A percentile compares a stretch with the other conserved stretches of the same genome.
These are phyloP conservation scores for Aurelia coerulea DNA, from an alignment of 30 jellyfish, hydroid and myxozoan species.

Conservation along the genomic window DNA sequence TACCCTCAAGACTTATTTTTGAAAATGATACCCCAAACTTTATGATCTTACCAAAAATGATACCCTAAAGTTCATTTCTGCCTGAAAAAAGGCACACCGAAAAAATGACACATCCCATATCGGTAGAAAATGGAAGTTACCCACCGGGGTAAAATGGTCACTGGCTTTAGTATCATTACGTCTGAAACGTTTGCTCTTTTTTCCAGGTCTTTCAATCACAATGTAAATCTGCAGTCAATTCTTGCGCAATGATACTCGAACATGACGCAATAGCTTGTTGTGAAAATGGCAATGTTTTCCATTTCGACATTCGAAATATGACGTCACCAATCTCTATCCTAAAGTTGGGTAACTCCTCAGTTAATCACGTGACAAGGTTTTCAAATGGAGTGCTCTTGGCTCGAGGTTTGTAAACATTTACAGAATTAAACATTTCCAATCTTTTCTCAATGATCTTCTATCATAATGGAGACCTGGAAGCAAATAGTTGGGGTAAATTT, in stretches of 20 bases:
- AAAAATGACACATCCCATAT: too few relatives aligned
- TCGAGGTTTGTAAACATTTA: conserved; percentile 26
- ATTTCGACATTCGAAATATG: conserved; percentile 58
- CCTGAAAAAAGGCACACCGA: too few relatives aligned
- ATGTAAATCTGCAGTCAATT: conserved; percentile 63
- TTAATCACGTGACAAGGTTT: conserved; percentile 39
- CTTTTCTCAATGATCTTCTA: too few relatives aligned
- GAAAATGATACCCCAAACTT: too few relatives aligned
- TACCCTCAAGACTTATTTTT: too few relatives aligned
- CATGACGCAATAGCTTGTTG: conserved; percentile 47
- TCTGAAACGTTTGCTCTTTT: background rate
- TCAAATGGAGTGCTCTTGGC: conserved; percentile 36
- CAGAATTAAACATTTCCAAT: too few relatives aligned
- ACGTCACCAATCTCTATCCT: conserved; percentile 28
- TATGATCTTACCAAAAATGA: too few relatives aligned
- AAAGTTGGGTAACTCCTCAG: conserved; percentile 52
- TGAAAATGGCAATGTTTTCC: conserved; percentile 57
- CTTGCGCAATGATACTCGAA: conserved; percentile 58
- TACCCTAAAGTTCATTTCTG: too few relatives aligned
- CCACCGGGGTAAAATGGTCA: background rate
- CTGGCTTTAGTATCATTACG: background rate
- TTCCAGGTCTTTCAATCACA: conserved; percentile 41
- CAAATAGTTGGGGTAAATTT: too few relatives aligned
- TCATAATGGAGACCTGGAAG: too few relatives aligned
- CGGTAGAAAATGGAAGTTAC: too few relatives aligned